Base-by-base conservation (phyloP, 2,888 invertebrate genomes). In the Hemicrepidius hirtus region DNA sequence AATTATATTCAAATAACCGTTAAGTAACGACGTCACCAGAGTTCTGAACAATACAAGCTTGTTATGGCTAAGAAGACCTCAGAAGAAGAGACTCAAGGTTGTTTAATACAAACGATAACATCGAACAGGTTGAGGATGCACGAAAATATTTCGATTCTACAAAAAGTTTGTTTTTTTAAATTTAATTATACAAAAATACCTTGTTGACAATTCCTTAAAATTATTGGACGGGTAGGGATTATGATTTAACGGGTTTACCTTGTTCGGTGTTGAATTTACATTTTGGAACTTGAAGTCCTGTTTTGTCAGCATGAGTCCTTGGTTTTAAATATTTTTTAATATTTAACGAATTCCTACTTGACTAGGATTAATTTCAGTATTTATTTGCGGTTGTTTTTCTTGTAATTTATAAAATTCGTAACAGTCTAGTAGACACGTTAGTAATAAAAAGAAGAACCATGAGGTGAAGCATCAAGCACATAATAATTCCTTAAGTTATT, bases 141-240 rank as follows among this genome's bases (percentile, higher is more conserved):
- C 35, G 37, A 46, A 46, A 46, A 18, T 18, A 46, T 46, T 46
- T 18, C 6, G 16, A 13, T 1, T 40, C 46, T n/a, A 46, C 46
- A 46, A 46, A 46, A 46, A 46, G 57, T 41, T 44, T 37, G 64
- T 62, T 68, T 55, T 68, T 60, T 53, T 13, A 60, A 67, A 68
- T 72, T 76, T 76, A 76, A 76, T 76, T 69, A 69, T 57, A 70
- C 21, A 64, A 62, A 70, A 72, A 76, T 74, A 64, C 72, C 71
- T 74, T 63, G 76, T 68, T 76, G 76, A 76, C 76, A 76, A 76
- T 74, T 70, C 71, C 65, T 71, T 21, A 73, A 74, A 76, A 76
- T 76, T 76, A 75, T 68, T 68, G 53, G 68, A 10, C 24, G n/a
- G 41, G 12, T 21, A 20, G 13, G 40, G 40, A 44, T 59, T 46